Percentiles rank a stretch among this genome's conserved stretches.
These are phyloP conservation scores for Cynodonichthys magdalenae DNA, from an alignment of 2,797 vertebrate genomes.

Conservation along the genomic window DNA sequence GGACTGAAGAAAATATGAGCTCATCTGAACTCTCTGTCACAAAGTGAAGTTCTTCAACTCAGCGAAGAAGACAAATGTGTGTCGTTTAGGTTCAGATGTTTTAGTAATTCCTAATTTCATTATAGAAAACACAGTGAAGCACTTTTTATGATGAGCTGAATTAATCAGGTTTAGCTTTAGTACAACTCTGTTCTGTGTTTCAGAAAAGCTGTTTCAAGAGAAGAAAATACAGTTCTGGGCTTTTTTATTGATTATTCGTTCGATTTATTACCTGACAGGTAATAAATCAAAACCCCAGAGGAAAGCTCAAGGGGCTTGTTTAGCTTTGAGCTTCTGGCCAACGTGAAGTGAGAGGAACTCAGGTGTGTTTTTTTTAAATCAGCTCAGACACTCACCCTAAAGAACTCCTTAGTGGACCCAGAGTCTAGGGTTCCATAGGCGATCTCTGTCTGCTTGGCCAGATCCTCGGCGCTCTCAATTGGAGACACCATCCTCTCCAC, in stretches of 20 bases:
- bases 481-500: conserved; percentile 99
- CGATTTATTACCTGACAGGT: conserved; percentile 41
- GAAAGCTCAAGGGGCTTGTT: conserved; percentile 27
- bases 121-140: conserved; percentile 9
- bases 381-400: conserved; percentile 88
- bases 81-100: conserved; percentile 3
- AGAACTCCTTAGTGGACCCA: conserved; percentile 99
- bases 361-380: conserved; percentile 6
- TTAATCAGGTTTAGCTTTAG: conserved; percentile 21
- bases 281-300: conserved; percentile 39
- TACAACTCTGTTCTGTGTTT: conserved; percentile 13
- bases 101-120: conserved; percentile 16
- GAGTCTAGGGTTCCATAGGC: conserved; percentile 99
- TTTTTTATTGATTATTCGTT: conserved; percentile 50
- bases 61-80: conserved; percentile 28
- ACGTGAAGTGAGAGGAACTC: conserved; percentile 4
- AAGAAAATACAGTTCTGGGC: conserved; percentile 14
- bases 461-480: conserved; percentile 96
- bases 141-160: conserved; percentile 28
- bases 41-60: conserved; percentile 20
- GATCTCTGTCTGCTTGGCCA: conserved; percentile 99
- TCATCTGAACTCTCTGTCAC: conserved; percentile 12
- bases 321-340: conserved; percentile 23
- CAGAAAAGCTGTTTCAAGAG: conserved; percentile 35
- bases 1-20: conserved; percentile 12